Conservation (phyloP, 2,797 vertebrate species). For the Betta splendens region DNA sequence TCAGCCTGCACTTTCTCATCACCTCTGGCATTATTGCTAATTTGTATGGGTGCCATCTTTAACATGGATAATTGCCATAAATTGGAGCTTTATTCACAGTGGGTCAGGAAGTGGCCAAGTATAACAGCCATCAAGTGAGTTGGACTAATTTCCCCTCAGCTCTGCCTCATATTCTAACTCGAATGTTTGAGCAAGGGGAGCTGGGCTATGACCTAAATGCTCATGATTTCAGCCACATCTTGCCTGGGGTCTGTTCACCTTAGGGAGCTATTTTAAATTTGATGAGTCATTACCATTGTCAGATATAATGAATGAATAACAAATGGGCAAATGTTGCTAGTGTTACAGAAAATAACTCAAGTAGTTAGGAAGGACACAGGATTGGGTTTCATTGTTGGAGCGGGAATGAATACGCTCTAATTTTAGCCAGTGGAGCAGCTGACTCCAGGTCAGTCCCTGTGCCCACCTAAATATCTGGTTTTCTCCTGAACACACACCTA, state of each 20-base stretch:
- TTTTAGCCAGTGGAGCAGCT: slow-evolving; percentile 54
- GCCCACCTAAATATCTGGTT: slow-evolving; percentile 29
- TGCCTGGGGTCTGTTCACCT: slow-evolving; percentile 54
- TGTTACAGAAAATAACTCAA: slow-evolving; percentile 60
- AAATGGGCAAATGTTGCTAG: slow-evolving; percentile 55
- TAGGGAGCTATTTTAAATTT: slow-evolving; percentile 64
- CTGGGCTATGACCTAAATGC: slow-evolving; percentile 62
- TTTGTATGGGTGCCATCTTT: slow-evolving; percentile 63
- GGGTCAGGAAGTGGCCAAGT: slow-evolving; percentile 72
- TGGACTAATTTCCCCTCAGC: slow-evolving; percentile 61
- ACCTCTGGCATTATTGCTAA: slow-evolving; percentile 67
- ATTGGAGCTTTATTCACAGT: slow-evolving; percentile 71
- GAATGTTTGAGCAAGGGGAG: slow-evolving; percentile 48
- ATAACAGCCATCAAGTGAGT: slow-evolving; percentile 65
- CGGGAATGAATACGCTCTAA: slow-evolving; percentile 41
- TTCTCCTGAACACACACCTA: slow-evolving; percentile 20
- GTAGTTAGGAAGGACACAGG: slow-evolving; percentile 41
- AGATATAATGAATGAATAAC: slow-evolving; percentile 75
- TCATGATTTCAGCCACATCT: slow-evolving; percentile 68
- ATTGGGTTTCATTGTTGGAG: slow-evolving; percentile 50
- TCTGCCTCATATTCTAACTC: slow-evolving; percentile 44
- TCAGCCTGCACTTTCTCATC: slow-evolving; percentile 45
- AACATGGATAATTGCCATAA: slow-evolving; percentile 73
- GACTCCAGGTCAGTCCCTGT: slow-evolving; percentile 36
- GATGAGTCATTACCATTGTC: slow-evolving; percentile 77